Evolutionary conservation across 2,113 vertebrate species (phyloP).

Genomic region (Nerophis ophidion): DNA sequence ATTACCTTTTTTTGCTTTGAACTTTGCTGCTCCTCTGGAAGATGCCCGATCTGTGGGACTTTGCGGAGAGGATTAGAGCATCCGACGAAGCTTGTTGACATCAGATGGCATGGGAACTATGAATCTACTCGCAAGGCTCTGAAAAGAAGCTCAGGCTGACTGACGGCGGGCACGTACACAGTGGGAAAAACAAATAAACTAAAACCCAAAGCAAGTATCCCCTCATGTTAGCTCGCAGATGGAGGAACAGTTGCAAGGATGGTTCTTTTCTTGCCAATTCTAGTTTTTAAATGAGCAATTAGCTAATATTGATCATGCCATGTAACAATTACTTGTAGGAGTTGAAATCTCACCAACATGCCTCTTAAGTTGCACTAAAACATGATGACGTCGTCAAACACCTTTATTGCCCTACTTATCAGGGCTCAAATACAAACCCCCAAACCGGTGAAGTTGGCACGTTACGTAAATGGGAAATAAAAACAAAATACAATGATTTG

Average conservation of each 20-base stretch:
- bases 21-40: conserved; percentile 23
- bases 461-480: too few relatives aligned
- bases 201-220: conserved; percentile 56
- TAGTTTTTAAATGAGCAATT: too few relatives aligned
- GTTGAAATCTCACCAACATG: too few relatives aligned
- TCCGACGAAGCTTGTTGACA: conserved; percentile 65
- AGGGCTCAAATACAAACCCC: too few relatives aligned
- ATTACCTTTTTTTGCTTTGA: conserved; percentile 24
- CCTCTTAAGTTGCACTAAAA: too few relatives aligned
- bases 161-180: conserved; percentile 49
- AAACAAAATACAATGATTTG: too few relatives aligned
- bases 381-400: too few relatives aligned
- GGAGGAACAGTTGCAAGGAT: conserved; percentile 28
- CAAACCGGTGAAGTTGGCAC: too few relatives aligned
- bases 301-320: too few relatives aligned
- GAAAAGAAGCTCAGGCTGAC: conserved; percentile 44
- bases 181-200: conserved; percentile 54
- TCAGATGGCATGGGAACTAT: conserved; percentile 66
- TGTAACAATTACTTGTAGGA: too few relatives aligned
- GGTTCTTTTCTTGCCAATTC: conserved; percentile 25
- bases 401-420: too few relatives aligned
- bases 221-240: conserved; percentile 38
- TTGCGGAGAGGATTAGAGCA: conserved; percentile 54
- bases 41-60: conserved; percentile 31
- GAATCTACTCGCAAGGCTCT: conserved; percentile 56